Conservation (phyloP, 2,797 vertebrate species). For the Peromyscus aztecus region DNA sequence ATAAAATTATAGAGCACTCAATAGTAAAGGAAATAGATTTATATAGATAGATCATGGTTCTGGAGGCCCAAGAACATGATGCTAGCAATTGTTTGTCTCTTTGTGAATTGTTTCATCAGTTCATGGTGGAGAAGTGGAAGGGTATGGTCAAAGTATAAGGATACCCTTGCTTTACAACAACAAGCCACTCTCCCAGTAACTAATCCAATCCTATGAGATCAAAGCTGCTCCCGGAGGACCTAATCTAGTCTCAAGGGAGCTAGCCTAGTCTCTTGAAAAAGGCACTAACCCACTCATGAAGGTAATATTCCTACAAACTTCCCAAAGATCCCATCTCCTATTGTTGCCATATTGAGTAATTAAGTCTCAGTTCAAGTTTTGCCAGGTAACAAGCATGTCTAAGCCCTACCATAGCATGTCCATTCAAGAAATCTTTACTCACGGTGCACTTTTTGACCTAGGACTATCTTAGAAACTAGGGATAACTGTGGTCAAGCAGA, state of each 20-base stretch:
- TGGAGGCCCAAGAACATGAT: neutral
- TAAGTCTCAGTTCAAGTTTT: neutral
- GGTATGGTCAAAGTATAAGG: rapidly evolving
- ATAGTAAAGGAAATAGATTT: neutral
- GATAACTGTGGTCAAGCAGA: neutral
- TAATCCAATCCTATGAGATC: neutral
- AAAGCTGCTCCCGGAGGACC: neutral
- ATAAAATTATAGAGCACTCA: neutral
- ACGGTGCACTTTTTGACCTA: neutral
- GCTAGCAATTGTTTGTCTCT: neutral
- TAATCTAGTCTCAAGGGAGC: neutral
- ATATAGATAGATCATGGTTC: neutral
- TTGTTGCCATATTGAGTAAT: neutral
- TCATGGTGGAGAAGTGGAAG: neutral
- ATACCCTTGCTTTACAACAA: neutral
- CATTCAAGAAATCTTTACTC: neutral
- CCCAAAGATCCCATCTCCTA: neutral
- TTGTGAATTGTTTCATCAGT: neutral
- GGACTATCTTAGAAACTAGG: neutral
- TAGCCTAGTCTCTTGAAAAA: neutral
- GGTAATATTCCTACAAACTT: neutral
- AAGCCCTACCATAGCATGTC: neutral
- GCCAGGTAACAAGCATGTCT: no score
- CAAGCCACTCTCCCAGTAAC: no score
- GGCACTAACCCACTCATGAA: neutral